These are phyloP conservation scores for Chionoecetes opilio DNA, from an alignment of 1,140 invertebrate species.

Conservation along the genomic window DNA sequence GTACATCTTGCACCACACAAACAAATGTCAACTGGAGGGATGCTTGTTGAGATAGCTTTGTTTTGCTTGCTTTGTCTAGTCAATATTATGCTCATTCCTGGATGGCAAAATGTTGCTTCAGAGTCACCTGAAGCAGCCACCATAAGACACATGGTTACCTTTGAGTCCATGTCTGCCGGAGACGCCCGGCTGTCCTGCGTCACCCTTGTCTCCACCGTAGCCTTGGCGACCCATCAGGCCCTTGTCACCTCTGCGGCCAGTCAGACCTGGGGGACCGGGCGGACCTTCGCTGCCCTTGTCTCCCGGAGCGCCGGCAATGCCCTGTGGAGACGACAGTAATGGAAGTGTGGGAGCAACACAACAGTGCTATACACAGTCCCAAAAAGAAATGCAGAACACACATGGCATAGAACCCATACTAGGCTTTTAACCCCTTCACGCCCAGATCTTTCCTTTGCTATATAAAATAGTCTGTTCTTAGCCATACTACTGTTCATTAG, in stretches of 20 bases:
- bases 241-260: conserved; percentile 77
- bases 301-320: neutral
- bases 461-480: too few species aligned
- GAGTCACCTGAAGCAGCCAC: neutral
- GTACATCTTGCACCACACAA: too few species aligned
- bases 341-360: neutral
- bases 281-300: neutral
- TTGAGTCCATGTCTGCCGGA: conserved; percentile 79
- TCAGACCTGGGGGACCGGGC: conserved; percentile 44
- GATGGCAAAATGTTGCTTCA: too few species aligned
- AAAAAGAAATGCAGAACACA: too few species aligned
- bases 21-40: too few species aligned
- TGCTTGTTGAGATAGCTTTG: too few species aligned
- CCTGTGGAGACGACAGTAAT: neutral
- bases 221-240: conserved; percentile 77
- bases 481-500: too few species aligned
- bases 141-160: conserved; percentile 52
- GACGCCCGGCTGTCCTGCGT: conserved; percentile 67
- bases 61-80: too few species aligned
- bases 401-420: too few species aligned
- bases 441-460: too few species aligned
- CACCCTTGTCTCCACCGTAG: conserved; percentile 70
- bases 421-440: too few species aligned
- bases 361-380: neutral
- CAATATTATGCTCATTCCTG: too few species aligned